Percentiles rank a stretch among this genome's conserved stretches.
These are phyloP conservation scores for Nomada hirtipes DNA, from an alignment of 2,888 invertebrate genomes.

Conservation along the genomic window DNA sequence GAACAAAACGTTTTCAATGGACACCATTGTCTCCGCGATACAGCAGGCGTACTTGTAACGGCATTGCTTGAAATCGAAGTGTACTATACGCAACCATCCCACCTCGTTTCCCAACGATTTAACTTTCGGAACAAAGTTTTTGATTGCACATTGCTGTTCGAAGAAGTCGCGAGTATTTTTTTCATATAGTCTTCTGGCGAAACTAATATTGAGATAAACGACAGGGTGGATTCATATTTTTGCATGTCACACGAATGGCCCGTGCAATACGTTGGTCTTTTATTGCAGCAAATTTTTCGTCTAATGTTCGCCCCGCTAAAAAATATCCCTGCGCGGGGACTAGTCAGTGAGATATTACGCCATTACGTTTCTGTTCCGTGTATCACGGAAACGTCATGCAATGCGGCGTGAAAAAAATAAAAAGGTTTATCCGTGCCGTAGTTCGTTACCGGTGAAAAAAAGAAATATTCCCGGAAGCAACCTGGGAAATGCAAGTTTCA, in stretches of 20 bases:
- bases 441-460: not conserved
- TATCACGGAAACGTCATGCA: slow-evolving; percentile 39
- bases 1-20: slow-evolving; percentile 50
- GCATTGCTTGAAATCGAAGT: slow-evolving; percentile 42
- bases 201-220: not conserved
- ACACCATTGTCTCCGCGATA: slow-evolving; percentile 18
- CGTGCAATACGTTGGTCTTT: not conserved
- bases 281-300: slow-evolving; percentile 34
- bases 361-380: slow-evolving; percentile 39
- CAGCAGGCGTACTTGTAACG: slow-evolving; percentile 43
- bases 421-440: slow-evolving; percentile 11
- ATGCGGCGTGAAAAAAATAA: slow-evolving; percentile 36
- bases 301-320: slow-evolving; percentile 38
- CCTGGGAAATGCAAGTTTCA: too few relatives aligned
- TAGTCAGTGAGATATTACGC: slow-evolving; percentile 39
- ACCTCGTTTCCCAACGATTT: slow-evolving; percentile 25
- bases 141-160: not conserved
- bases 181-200: too few relatives aligned
- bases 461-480: not conserved
- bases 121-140: not conserved
- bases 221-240: slow-evolving; percentile 3
- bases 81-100: slow-evolving; percentile 28
- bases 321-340: slow-evolving; percentile 39
- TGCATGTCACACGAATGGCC: not conserved
- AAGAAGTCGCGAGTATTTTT: not conserved